Evolutionary conservation across 2,888 invertebrate species (phyloP), one percentile per base, ranked within the genome.

Genomic region (Philereme transversata): DNA sequence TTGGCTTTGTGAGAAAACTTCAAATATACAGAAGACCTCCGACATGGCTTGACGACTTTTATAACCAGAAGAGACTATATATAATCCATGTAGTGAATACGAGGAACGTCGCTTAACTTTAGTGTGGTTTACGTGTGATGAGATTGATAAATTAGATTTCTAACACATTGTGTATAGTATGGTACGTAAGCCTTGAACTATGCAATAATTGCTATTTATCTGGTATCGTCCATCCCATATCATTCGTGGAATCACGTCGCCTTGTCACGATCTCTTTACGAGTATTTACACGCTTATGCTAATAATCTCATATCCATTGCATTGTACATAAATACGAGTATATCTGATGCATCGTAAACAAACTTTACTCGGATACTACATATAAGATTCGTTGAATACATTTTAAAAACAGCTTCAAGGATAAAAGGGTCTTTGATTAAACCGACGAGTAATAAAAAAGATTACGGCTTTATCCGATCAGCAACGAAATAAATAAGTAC

Each of bases 191-290:
- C 47, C 54, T 55, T 43, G n/a, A 62, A 62, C 55, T 57, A 64
- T 63, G 61, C 56, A 53, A 68, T 68, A 68, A 71, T 71, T 69
- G 41, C 63, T 67, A 59, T 55, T 45, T 54, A 57, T 63, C 58
- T 47, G 62, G 58, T 71, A 67, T 67, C n/a, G 36, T 47, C 33
- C n/a, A 48, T 49, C 8, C 5, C 8, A 22, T 53, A 53, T 57
- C 44, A 48, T 53, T 57, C 64, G 52, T 57, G 61, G 61, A 59
- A 73, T 74, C 77, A 75, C 72, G 65, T 54, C 64, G 67, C 41
- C 62, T 11, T 64, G 73, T 81, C 79, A 80, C 81, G 80, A 78
- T 73, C 58, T 50, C 57, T 76, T 76, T 75, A 72, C 51, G 48
- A 74, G 65, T 70, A 68, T 63, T 70, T 69, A 70, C 71, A 72